Conservation (phyloP, 1,140 invertebrate genomes). For the Conus betulinus region DNA sequence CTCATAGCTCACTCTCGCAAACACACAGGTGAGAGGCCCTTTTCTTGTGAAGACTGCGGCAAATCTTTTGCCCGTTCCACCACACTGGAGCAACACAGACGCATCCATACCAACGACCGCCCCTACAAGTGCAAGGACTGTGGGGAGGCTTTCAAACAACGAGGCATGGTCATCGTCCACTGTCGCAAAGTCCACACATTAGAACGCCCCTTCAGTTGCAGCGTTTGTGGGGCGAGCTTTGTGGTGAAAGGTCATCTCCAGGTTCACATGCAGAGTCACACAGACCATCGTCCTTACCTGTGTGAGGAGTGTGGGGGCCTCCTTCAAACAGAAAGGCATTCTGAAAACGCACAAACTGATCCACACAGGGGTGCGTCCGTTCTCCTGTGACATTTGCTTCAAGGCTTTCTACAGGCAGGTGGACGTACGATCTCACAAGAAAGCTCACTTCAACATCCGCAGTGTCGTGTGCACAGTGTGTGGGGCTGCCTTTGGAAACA, state of each 20-base stretch:
- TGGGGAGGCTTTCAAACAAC: constrained; percentile 32
- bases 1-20: constrained; percentile 2
- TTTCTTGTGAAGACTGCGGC: constrained; percentile 77
- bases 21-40: constrained; percentile 85
- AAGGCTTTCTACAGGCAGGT: constrained; percentile 24
- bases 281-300: constrained; percentile 26
- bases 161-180: constrained; percentile 23
- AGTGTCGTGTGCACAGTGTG: constrained; percentile 26
- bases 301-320: constrained; percentile 36
- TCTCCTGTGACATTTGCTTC: constrained; percentile 35
- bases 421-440: constrained; percentile 31
- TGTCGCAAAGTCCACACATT: constrained; percentile 81
- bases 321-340: constrained; percentile 26
- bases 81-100: constrained; percentile 28
- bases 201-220: constrained; percentile 80
- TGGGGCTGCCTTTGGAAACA: constrained; percentile 24
- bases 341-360: constrained; percentile 35
- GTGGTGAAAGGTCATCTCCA: constrained; percentile 20
- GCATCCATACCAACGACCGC: constrained; percentile 32
- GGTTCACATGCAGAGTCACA: constrained; percentile 36
- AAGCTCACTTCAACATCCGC: constrained; percentile 25
- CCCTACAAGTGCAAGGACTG: constrained; percentile 39
- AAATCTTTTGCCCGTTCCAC: constrained; percentile 39
- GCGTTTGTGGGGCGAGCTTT: constrained; percentile 68
- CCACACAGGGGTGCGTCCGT: constrained; percentile 29